Evolutionary conservation across 2,888 invertebrate species (phyloP).

Genomic region (Trachelus iudaicus): DNA sequence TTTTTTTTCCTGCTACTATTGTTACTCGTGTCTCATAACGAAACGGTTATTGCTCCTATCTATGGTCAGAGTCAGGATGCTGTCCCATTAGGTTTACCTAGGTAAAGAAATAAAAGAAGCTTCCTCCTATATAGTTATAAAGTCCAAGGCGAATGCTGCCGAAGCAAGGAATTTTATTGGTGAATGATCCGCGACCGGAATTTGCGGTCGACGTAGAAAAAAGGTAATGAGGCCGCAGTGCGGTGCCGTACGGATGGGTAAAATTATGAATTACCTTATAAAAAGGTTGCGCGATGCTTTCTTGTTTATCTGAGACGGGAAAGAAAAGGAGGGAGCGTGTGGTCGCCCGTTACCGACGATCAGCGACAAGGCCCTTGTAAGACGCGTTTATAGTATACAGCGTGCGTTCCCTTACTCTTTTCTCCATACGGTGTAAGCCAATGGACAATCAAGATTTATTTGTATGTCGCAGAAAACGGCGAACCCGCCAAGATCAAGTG

Average conservation of each 20-base stretch:
- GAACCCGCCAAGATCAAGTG: constrained; percentile 90
- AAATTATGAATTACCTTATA: constrained; percentile 56
- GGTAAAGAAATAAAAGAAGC: background rate
- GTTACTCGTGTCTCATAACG: background rate
- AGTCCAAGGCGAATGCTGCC: background rate
- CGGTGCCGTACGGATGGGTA: constrained; percentile 50
- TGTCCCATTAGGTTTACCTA: background rate
- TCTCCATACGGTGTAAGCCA: background rate
- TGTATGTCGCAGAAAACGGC: constrained; percentile 74
- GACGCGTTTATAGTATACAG: background rate
- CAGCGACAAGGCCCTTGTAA: background rate
- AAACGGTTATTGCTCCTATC: background rate
- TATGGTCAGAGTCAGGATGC: background rate
- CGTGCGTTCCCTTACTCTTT: background rate
- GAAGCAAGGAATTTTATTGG: constrained; percentile 4
- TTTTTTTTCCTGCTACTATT: background rate
- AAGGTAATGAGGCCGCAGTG: constrained; percentile 56
- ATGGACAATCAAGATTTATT: background rate
- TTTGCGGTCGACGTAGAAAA: constrained; percentile 40
- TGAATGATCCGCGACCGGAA: constrained; percentile 44
- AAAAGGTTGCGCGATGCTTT: constrained; percentile 33
- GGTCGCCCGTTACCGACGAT: constrained; percentile 26
- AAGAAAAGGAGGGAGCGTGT: constrained; percentile 43
- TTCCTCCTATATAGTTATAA: background rate
- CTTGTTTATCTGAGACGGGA: constrained; percentile 27